Evolutionary conservation across 2,888 invertebrate species (phyloP), one percentile per base, ranked within the genome.

Genomic region (Andrena marginata): DNA sequence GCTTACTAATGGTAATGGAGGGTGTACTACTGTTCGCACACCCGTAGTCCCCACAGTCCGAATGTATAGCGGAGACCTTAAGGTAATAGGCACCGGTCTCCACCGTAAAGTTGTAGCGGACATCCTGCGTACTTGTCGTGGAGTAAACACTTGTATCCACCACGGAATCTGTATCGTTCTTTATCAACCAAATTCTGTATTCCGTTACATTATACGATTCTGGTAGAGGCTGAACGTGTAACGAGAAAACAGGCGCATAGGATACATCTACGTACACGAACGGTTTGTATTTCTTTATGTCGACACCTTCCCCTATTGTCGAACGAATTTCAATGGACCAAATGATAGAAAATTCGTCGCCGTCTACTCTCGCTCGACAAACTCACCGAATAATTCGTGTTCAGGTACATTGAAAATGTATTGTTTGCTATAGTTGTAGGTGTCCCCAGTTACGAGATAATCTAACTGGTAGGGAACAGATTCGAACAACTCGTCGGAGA

Each of bases 241-340:
- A 80, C 0, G 85, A 82, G 6, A 93, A 78, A 6, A 76, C 76
- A 0, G 91, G 89, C 2, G 86, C 80, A 63, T 92, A 87, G 1
- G 94, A 92, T 16, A 92, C 89, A 71, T 94, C 94, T 13, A 92
- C 80, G 70, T 94, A 94, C 31, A 92, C 85, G 85, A 94, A 94
- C 42, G 93, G 93, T 64, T 82, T 86, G 64, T 87, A 93, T 2
- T 87, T 73, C 60, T 77, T 80, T 4, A 93, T 65, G 67, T 88
- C 86, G 29, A 65, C 73, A 7, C 77, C 80, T n/a, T 85, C 77
- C 3, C 63, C 89, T 89, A 70, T 13, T 48, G 68, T 26, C 16
- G 2, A 13, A 62, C 8, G 64, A 23, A 42, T 26, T 33, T 49
- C 1, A n/a, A 2, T 10, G 1, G 8, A 51, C 2, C 31, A 4